phyloP scores from a whole-genome alignment of 2,113 vertebrate species.

The Melanerpes aurifrons region DNA sequence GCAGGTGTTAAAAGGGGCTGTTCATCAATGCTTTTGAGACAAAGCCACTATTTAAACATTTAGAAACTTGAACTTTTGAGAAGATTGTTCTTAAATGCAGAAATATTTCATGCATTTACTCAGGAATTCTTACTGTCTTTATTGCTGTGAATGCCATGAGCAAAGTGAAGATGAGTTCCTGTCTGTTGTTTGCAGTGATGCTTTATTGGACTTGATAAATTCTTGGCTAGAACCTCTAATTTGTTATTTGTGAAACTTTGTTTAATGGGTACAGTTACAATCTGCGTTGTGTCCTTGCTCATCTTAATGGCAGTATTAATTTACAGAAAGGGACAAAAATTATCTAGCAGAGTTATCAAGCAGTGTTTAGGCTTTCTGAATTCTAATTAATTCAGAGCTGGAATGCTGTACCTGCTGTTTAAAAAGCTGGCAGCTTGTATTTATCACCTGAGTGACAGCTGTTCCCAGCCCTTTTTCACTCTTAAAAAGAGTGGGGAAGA shows the following conservation, averaged over 20 bases:
- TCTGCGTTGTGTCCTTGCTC: slow-evolving; percentile 47
- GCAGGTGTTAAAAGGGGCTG: neutral
- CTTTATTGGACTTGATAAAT: neutral
- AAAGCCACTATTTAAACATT: slow-evolving; percentile 11
- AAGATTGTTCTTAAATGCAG: neutral
- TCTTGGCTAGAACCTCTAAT: slow-evolving; percentile 14
- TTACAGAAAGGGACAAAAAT: slow-evolving; percentile 68
- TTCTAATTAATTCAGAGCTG: slow-evolving; percentile 80
- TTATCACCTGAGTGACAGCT: slow-evolving; percentile 82
- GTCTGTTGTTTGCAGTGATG: neutral
- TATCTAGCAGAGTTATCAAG: slow-evolving; percentile 56
- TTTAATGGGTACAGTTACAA: slow-evolving; percentile 49
- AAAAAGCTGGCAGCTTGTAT: slow-evolving; percentile 78
- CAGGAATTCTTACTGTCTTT: neutral
- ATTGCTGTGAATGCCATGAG: neutral
- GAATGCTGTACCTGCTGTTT: slow-evolving; percentile 75
- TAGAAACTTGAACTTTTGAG: neutral
- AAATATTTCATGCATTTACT: neutral
- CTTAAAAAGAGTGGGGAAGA: slow-evolving; percentile 59
- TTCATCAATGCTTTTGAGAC: neutral
- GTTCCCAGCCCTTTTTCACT: slow-evolving; percentile 72
- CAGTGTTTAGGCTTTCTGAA: slow-evolving; percentile 66
- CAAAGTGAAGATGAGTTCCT: neutral
- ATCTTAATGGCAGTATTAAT: slow-evolving; percentile 68
- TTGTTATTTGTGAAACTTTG: slow-evolving; percentile 44